Evolutionary conservation across 1,140 invertebrate species (phyloP).

Genomic region (Apis dorsata): DNA sequence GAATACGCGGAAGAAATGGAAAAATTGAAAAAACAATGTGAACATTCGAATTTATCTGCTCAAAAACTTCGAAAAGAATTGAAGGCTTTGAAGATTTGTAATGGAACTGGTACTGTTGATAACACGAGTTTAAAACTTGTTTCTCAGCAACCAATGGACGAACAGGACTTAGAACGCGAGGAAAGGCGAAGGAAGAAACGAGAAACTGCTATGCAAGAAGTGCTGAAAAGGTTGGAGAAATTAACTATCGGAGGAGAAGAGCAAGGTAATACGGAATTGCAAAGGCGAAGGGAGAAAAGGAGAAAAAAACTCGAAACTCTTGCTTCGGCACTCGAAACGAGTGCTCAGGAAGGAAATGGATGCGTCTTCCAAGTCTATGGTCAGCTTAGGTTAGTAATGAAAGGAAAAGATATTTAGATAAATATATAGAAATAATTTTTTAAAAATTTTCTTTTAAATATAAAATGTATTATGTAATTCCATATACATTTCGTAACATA

Average conservation of each 20-base stretch:
- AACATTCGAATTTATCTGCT: constrained; percentile 72
- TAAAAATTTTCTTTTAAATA: background rate
- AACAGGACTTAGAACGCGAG: constrained; percentile 65
- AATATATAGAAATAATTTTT: background rate
- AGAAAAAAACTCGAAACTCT: constrained; percentile 74
- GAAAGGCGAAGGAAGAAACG: constrained; percentile 72
- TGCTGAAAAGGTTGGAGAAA: constrained; percentile 73
- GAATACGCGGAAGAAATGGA: constrained; percentile 68
- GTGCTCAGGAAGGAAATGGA: constrained; percentile 74
- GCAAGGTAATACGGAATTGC: constrained; percentile 70
- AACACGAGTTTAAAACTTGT: background rate
- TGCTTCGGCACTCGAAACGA: constrained; percentile 72
- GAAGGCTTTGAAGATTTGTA: constrained; percentile 66
- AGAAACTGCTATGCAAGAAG: constrained; percentile 75
- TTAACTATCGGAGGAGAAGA: constrained; percentile 78
- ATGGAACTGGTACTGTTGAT: constrained; percentile 49
- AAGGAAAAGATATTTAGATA: background rate
- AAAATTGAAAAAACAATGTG: constrained; percentile 72
- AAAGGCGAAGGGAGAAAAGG: constrained; percentile 72
- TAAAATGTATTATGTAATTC: too few species aligned
- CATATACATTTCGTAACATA: too few species aligned
- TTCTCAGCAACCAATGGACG: constrained; percentile 15
- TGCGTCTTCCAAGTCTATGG: constrained; percentile 78
- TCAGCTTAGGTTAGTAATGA: constrained; percentile 67
- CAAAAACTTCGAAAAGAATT: constrained; percentile 74